Evolutionary conservation across 1,140 invertebrate species (phyloP), one percentile per base, ranked within the genome.

Genomic region (Cryptotermes secundus): DNA sequence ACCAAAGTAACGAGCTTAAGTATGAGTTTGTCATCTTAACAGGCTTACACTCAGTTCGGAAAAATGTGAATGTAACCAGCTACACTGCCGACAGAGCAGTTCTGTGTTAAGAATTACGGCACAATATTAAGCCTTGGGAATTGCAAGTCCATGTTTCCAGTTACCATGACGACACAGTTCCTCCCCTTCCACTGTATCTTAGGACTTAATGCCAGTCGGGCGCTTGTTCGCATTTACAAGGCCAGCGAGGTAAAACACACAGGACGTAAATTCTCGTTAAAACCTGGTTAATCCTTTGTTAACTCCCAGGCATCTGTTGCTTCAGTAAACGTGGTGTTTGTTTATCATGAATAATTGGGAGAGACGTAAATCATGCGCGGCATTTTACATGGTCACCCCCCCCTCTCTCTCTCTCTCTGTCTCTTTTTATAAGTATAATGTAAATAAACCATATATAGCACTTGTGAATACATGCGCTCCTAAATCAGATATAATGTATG

Each of bases 281-380:
- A 72, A n/a, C 59, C n/a, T 31, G 59, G 59, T 72, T 72, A 72
- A 72, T 72, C 59, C 59, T 72, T 72, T 72, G 59, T 72, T 72
- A 72, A 72, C 59, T 72, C 59, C 59, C 26, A 72, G 59, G 59
- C 59, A 72, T 72, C 59, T 72, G 59, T 72, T 72, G 59, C n/a
- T 72, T 72, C 26, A 72, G 59, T 72, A 72, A 72, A 31, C 26
- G 59, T n/a, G n/a, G 10, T 72, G 59, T 72, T 72, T 72, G 59
- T 72, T 72, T 72, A 72, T 72, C 59, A 72, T 72, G n/a, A 72
- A 72, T 72, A 72, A 72, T 72, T 72, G 59, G 59, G 59, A 49
- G n/a, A 72, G 59, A 72, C 59, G 59, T 72, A 72, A 72, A 72
- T 72, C 59, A 72, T 6, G 59, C 59, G 31, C 59, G n/a, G 59